Evolutionary conservation across 2,888 invertebrate genomes (phyloP), one percentile per base, ranked within the genome.

Genomic region (Drosophila barbarae): DNA sequence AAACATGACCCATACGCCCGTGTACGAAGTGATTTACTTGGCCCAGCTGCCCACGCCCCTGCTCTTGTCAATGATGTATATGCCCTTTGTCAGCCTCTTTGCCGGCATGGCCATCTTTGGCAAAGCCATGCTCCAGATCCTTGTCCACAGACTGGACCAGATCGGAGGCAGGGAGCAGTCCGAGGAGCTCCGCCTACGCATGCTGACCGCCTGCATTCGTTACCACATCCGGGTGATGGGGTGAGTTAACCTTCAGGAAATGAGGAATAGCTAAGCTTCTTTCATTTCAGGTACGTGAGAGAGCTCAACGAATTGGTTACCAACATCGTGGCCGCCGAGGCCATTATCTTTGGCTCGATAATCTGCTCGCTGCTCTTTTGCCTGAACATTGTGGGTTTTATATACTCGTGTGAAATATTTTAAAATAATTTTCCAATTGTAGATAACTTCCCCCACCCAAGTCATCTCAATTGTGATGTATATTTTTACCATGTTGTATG

Each of bases 71-170:
- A 63, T 74, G 52, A 74, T 87, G 85, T 88, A 87, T 32, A 87
- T 88, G 86, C 87, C 88, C 5, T 88, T 87, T 60, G 86, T 84
- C 8, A 87, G 78, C 59, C 67, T 88, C 5, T 88, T 88, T 59
- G 87, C 83, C 10, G 76, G 87, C 2, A 86, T 84, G 54, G 81
- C 87, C 2, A 82, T 88, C 74, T 89, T 89, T 54, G 87, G 84
- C 26, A 82, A 76, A 34, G 76, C 83, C 8, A 71, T 82, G 56
- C 71, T 88, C 5, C 78, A 79, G 60, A 82, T 85, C 54, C 60
- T 88, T 57, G 83, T 80, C 39, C 68, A 75, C 46, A 76, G 73
- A 41, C 54, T 88, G 28, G 32, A 57, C n/a, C 47, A 67, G 5
- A 60, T 88, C 41, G 69, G 39, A 26, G 66, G 36, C 1, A 18